phyloP scores from a whole-genome alignment of 64 coral and sea anemone species.

The Trachythela sp. region DNA sequence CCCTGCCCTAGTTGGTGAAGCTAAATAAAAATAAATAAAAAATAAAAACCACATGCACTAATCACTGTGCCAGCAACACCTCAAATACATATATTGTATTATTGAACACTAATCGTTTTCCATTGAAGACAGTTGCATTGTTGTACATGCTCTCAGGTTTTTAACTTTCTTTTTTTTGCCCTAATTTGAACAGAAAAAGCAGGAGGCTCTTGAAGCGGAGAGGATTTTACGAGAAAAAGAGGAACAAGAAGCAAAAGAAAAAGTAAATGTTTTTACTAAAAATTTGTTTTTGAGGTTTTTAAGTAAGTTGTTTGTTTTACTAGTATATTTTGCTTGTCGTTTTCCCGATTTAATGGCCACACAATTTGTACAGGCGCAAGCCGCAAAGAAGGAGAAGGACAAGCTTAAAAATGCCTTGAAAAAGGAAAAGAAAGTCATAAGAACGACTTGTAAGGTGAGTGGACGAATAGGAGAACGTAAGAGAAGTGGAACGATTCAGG shows the following conservation, averaged over 20 bases:
- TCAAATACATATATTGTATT: too few relatives aligned
- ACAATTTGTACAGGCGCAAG: slow-evolving; percentile 43
- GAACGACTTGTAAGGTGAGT: slow-evolving; percentile 73
- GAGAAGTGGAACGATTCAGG: background rate
- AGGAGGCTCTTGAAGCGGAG: background rate
- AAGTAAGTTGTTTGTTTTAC: too few relatives aligned
- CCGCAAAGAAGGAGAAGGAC: slow-evolving; percentile 86
- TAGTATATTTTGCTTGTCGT: too few relatives aligned
- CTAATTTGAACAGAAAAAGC: background rate
- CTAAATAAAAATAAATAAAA: too few relatives aligned
- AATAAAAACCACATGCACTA: too few relatives aligned
- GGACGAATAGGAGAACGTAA: background rate
- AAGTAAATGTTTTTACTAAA: background rate
- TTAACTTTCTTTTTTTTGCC: background rate
- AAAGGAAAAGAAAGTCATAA: slow-evolving; percentile 83
- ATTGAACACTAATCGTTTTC: too few relatives aligned
- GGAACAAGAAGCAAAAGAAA: slow-evolving; percentile 16
- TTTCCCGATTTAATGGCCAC: background rate
- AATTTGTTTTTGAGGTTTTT: too few relatives aligned
- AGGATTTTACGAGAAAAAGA: slow-evolving; percentile 15
- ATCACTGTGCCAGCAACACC: too few relatives aligned
- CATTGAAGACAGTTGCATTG: background rate
- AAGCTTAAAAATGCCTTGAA: slow-evolving; percentile 80
- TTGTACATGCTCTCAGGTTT: background rate
- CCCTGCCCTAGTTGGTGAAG: too few relatives aligned